These are phyloP conservation scores for Melanotaenia nigrans DNA, from an alignment of 2,797 vertebrate species.

Conservation along the genomic window DNA sequence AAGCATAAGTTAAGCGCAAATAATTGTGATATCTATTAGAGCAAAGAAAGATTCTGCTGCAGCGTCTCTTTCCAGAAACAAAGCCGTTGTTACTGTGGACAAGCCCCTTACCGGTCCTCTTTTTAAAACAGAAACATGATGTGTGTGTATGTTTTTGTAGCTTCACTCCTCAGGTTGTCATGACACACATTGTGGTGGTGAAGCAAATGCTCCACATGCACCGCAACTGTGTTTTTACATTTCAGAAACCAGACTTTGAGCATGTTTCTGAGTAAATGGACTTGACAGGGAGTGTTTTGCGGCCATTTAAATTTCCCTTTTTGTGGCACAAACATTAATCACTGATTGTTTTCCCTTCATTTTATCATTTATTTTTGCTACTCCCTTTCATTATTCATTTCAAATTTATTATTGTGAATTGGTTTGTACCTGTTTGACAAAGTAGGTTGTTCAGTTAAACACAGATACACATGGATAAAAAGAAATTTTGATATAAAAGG, in stretches of 20 bases:
- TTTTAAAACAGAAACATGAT: neutral
- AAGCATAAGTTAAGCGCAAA: no score
- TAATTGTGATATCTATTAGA: no score
- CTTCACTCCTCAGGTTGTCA: neutral
- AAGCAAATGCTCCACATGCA: neutral
- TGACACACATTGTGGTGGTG: neutral
- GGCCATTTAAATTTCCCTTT: neutral
- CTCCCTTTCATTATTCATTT: slow-evolving; percentile 4
- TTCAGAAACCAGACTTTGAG: neutral
- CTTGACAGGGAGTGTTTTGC: neutral
- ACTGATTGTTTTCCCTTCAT: neutral
- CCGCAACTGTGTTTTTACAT: neutral
- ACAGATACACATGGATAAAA: slow-evolving; percentile 28
- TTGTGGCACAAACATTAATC: slow-evolving; percentile 12
- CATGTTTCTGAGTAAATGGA: neutral
- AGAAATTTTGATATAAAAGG: slow-evolving; percentile 56
- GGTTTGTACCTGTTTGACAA: slow-evolving; percentile 22
- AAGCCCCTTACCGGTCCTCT: neutral
- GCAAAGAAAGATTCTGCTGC: no score
- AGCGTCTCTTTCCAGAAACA: neutral
- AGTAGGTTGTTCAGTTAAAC: slow-evolving; percentile 29
- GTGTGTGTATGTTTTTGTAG: neutral
- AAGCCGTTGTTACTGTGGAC: neutral
- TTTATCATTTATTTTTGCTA: neutral
- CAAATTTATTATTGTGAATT: slow-evolving; percentile 25